Evolutionary conservation across 2,113 vertebrate genomes (phyloP).

Genomic region (Scolopax mira): DNA sequence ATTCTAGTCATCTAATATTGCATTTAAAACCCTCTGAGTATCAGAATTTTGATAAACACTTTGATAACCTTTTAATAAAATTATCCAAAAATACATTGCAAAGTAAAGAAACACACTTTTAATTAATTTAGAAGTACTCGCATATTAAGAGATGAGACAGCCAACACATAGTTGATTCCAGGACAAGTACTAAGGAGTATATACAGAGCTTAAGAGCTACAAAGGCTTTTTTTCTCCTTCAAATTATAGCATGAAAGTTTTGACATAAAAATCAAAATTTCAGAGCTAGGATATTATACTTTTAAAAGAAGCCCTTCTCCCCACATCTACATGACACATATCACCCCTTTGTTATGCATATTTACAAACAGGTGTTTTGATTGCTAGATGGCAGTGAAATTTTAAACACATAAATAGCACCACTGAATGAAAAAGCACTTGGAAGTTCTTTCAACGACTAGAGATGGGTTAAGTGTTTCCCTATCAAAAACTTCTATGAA

Average conservation of each 20-base stretch:
- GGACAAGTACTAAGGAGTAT: not conserved
- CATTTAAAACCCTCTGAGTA: not conserved
- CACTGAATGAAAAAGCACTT: not conserved
- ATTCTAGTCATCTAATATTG: not conserved
- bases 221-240: not conserved
- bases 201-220: not conserved
- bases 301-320: not conserved
- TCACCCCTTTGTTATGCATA: not conserved
- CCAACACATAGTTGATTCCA: not conserved
- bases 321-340: not conserved
- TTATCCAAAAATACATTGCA: not conserved
- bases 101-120: not conserved
- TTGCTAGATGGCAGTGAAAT: not conserved
- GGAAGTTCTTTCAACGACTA: not conserved
- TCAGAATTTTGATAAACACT: not conserved
- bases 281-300: not conserved
- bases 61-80: not conserved
- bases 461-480: not conserved
- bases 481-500: not conserved
- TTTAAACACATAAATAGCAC: not conserved
- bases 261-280: not conserved
- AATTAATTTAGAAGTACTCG: not conserved
- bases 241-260: not conserved
- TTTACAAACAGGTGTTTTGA: not conserved
- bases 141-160: not conserved